Evolutionary conservation across 2,113 vertebrate genomes (phyloP).

Genomic region (Megaceryle torquata): DNA sequence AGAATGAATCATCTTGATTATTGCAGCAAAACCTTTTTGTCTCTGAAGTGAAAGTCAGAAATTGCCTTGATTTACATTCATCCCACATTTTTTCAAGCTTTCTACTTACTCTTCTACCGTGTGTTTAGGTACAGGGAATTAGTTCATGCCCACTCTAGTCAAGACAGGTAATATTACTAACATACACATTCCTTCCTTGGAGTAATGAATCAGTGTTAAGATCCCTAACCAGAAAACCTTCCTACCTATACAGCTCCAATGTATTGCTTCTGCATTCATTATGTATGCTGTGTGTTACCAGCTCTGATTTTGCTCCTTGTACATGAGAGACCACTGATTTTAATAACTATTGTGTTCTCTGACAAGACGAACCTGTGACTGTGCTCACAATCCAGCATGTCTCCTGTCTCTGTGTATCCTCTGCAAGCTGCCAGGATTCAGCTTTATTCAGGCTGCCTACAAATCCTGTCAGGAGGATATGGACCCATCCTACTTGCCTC

Average conservation of each 20-base stretch:
- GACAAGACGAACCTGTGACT: not conserved
- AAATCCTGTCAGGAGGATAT: not conserved
- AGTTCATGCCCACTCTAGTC: not conserved
- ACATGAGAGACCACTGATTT: not conserved
- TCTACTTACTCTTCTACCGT: not conserved
- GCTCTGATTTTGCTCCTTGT: not conserved
- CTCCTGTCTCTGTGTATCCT: not conserved
- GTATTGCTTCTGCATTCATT: not conserved
- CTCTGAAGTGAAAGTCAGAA: not conserved
- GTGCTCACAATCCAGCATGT: not conserved
- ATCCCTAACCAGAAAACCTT: not conserved
- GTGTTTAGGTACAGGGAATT: not conserved
- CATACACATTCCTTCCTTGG: not conserved
- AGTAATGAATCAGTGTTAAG: not conserved
- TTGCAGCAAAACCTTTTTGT: not conserved
- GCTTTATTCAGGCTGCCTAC: not conserved
- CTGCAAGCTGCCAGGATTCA: not conserved
- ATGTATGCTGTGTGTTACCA: not conserved
- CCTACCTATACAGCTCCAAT: not conserved
- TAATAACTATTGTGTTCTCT: not conserved
- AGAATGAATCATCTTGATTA: not conserved
- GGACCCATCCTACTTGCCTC: not conserved
- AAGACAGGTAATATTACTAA: not conserved
- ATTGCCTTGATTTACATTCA: not conserved
- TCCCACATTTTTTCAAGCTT: not conserved